Conservation (phyloP, 2,113 vertebrate genomes). For the Litocranius walleri region DNA sequence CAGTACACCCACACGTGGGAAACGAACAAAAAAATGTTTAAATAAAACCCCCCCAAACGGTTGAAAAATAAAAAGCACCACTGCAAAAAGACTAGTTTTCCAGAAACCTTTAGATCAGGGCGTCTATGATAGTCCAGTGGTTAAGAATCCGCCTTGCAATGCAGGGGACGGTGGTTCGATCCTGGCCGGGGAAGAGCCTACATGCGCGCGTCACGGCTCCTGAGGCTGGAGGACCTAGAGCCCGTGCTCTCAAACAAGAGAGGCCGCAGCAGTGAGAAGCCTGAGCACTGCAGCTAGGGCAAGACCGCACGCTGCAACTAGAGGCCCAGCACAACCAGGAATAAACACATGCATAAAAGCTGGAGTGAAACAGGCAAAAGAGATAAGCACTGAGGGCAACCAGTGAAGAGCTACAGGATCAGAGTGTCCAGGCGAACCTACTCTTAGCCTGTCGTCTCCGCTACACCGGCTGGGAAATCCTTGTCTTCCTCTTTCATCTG, state of each 20-base stretch:
- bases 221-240: background rate
- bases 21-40: background rate
- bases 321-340: background rate
- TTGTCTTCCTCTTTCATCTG: background rate
- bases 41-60: background rate
- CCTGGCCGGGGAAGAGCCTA: background rate
- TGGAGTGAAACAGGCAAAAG: background rate
- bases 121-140: background rate
- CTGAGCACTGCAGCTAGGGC: background rate
- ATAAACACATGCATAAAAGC: background rate
- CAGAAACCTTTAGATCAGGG: background rate
- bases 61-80: background rate
- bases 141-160: background rate
- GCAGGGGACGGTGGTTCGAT: rapidly evolving
- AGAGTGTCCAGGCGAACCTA: background rate
- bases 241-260: background rate
- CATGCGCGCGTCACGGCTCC: rapidly evolving
- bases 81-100: background rate
- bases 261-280: background rate
- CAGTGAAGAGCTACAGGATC: background rate
- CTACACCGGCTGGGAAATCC: background rate
- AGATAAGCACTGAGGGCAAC: background rate
- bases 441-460: background rate
- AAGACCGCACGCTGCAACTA: background rate
- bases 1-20: background rate